Conservation (phyloP, 2,888 invertebrate species). For the Cyaniris semiargus region DNA sequence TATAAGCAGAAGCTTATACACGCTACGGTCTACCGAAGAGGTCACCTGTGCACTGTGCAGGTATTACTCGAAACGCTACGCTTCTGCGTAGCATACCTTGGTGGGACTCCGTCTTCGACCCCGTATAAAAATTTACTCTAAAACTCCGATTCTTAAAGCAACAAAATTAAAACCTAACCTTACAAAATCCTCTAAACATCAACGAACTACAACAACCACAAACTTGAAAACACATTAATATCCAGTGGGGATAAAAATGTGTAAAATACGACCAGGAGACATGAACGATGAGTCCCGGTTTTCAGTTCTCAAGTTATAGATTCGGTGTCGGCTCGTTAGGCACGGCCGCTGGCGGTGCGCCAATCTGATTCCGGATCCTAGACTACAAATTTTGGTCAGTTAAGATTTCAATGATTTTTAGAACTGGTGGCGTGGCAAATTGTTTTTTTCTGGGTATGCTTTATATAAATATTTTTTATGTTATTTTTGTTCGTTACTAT, state of each 20-base stretch:
- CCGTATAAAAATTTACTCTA: too few relatives aligned
- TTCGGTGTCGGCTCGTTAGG: constrained; percentile 32
- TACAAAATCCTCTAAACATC: neutral
- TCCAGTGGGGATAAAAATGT: neutral
- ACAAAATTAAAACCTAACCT: neutral
- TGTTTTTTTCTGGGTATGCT: neutral
- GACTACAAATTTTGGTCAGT: constrained; percentile 33
- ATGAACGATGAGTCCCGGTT: constrained; percentile 32
- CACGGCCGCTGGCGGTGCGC: constrained; percentile 32
- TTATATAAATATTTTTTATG: too few relatives aligned
- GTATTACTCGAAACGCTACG: too few relatives aligned
- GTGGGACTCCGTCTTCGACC: too few relatives aligned
- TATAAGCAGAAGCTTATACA: too few relatives aligned
- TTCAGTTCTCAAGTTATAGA: constrained; percentile 33
- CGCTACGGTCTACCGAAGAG: too few relatives aligned
- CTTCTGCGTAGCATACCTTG: too few relatives aligned
- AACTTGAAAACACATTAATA: neutral
- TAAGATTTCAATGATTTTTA: constrained; percentile 22
- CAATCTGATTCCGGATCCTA: constrained; percentile 29
- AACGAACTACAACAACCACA: neutral
- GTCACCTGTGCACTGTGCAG: too few relatives aligned
- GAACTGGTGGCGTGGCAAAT: neutral
- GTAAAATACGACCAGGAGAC: constrained; percentile 1
- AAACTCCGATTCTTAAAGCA: neutral
- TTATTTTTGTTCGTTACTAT: neutral